Evolutionary conservation across 2,113 vertebrate species (phyloP).

Genomic region (Pyrgilauda ruficollis): DNA sequence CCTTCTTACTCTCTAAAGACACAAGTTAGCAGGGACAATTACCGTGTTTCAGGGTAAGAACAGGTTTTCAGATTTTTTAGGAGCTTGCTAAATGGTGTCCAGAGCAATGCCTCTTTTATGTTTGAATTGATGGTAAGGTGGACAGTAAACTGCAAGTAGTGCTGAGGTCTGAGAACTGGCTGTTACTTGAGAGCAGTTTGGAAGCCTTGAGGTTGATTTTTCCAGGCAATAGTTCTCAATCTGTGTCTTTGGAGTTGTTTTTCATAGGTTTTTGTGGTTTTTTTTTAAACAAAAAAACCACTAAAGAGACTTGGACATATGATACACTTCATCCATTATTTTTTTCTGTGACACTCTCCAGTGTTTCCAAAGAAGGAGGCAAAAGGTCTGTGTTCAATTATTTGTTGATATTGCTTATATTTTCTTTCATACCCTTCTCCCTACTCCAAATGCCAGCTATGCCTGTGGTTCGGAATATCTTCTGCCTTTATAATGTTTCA

Average conservation of each 20-base stretch:
- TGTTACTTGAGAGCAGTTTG: background rate
- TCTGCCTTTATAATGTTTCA: background rate
- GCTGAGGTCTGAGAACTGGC: background rate
- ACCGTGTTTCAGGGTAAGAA: background rate
- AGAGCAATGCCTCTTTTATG: background rate
- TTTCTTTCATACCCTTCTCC: background rate
- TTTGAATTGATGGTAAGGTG: background rate
- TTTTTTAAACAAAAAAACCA: background rate
- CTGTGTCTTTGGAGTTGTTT: fast-evolving
- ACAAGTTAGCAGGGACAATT: background rate
- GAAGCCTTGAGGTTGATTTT: background rate
- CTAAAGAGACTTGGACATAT: background rate
- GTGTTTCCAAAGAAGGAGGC: background rate
- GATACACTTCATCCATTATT: background rate
- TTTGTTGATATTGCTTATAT: background rate
- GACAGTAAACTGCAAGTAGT: background rate
- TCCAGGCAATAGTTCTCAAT: background rate
- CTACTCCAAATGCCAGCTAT: background rate
- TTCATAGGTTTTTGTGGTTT: background rate
- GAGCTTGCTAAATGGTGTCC: background rate
- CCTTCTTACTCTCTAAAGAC: background rate
- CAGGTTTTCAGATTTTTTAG: background rate
- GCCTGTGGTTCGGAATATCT: background rate
- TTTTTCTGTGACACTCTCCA: background rate
- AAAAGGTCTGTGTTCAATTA: background rate